Percentiles rank a stretch among this genome's conserved stretches.
Conservation (phyloP, 2,797 vertebrate species). For the Lemur catta region DNA sequence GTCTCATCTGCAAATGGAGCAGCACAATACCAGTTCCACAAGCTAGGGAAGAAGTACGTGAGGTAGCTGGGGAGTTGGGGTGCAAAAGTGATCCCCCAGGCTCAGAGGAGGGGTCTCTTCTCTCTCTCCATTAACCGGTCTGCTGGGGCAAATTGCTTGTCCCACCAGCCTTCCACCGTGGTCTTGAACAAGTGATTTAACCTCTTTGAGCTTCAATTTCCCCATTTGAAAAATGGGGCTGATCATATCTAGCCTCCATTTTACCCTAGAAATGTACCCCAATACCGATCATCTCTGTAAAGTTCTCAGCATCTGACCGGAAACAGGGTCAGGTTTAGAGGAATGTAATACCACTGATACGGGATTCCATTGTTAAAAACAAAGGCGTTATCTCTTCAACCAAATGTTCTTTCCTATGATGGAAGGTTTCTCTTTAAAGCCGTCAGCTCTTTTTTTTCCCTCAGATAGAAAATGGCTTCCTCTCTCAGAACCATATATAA, state of each 20-base stretch:
- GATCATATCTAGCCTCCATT: slow-evolving; percentile 51
- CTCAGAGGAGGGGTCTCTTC: no score
- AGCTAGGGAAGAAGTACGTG: neutral
- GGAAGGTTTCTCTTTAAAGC: slow-evolving; percentile 72
- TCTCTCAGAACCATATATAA: slow-evolving; percentile 74
- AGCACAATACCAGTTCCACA: neutral
- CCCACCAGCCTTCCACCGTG: neutral
- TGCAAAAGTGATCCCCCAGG: no score
- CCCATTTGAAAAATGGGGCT: slow-evolving; percentile 64
- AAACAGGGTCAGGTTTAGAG: slow-evolving; percentile 44
- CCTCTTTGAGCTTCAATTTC: slow-evolving; percentile 47
- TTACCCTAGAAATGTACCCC: neutral
- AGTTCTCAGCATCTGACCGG: neutral
- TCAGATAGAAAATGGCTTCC: slow-evolving; percentile 68
- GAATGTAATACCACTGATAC: neutral
- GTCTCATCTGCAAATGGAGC: neutral
- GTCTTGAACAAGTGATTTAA: slow-evolving; percentile 47
- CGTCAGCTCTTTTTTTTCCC: slow-evolving; percentile 62
- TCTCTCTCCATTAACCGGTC: neutral
- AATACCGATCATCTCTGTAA: neutral
- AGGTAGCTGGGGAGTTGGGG: neutral
- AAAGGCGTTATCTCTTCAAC: slow-evolving; percentile 63
- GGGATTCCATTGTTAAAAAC: slow-evolving; percentile 67
- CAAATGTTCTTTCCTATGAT: slow-evolving; percentile 65
- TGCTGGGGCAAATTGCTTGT: neutral